Base-by-base conservation (phyloP, 2,113 vertebrate genomes). In the Microtus pennsylvanicus region DNA sequence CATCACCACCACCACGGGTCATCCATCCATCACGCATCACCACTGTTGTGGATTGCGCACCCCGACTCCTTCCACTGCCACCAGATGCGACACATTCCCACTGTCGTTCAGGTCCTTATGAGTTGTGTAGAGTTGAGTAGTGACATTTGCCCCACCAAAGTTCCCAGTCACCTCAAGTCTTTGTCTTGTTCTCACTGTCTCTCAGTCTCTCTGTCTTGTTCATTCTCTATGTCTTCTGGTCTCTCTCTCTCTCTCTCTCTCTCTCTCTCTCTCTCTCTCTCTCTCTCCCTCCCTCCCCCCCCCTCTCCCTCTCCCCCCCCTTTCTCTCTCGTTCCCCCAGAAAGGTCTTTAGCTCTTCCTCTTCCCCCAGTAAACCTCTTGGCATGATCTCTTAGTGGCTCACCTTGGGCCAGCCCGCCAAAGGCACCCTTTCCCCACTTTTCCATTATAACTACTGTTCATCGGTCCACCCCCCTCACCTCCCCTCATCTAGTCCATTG, bases 401-500 rank as follows among this genome's bases (percentile, higher is more conserved):
- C 69, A 70, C 69, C 69, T 19, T 70, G 33, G 7, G 7, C 69
- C 7, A n/a, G 69, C 16, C 69, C 7, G 0, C 69, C 69, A 70
- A 70, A 70, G 33, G 35, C 17, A 72, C 16, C 16, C 35, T 17
- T 72, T 21, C 5, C 24, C 38, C 42, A 24, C 42, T 30, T 30
- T 7, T 28, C 12, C 42, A 14, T 45, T 13, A 45, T 24, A 42
- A 28, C 22, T 12, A 6, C 35, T 38, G 38, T 11, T 26, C 74
- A 45, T 45, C 74, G 4, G 0, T 24, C 35, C 70, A 42, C 24
- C 24, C 35, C 63, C 45, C 0, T 1, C 5, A 30, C 12, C 4
- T 9, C 42, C 3, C 2, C 65, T 69, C n/a, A 28, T 11, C 8
- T 5, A 52, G 5, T 35, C 17, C 17, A 11, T 26, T 9, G 1